phyloP scores from a whole-genome alignment of 2,888 invertebrate genomes.

The Encarsia formosa region DNA sequence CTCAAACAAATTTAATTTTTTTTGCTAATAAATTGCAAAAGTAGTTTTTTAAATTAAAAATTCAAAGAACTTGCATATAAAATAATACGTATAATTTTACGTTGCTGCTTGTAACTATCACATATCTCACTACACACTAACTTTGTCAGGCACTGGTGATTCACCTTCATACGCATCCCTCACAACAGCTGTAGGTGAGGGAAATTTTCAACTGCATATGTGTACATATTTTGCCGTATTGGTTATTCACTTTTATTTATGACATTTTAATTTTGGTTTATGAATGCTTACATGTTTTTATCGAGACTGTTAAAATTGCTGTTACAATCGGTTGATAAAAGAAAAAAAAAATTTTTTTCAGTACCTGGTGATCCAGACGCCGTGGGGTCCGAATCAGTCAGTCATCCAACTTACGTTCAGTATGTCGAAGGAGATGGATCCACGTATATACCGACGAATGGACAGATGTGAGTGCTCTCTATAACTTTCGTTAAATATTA shows the following conservation, averaged over 20 bases:
- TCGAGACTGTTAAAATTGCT: background rate
- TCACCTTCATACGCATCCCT: slow-evolving; percentile 55
- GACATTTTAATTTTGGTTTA: background rate
- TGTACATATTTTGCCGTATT: slow-evolving; percentile 4
- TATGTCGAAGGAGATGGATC: slow-evolving; percentile 61
- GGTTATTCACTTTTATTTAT: background rate
- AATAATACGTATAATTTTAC: slow-evolving; percentile 39
- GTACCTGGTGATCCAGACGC: slow-evolving; percentile 53
- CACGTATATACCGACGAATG: slow-evolving; percentile 61
- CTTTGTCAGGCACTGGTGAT: slow-evolving; percentile 47
- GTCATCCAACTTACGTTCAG: slow-evolving; percentile 60
- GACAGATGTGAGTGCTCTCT: slow-evolving; percentile 58
- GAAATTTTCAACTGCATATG: slow-evolving; percentile 38
- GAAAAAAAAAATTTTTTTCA: slow-evolving; percentile 35
- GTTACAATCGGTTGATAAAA: background rate
- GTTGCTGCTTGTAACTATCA: slow-evolving; percentile 41
- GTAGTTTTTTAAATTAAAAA: background rate
- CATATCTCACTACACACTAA: slow-evolving; percentile 41
- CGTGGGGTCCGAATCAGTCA: slow-evolving; percentile 55
- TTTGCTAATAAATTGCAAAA: background rate
- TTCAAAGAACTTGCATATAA: slow-evolving; percentile 38
- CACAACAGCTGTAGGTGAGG: slow-evolving; percentile 53
- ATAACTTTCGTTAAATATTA: slow-evolving; percentile 4
- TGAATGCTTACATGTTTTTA: background rate
- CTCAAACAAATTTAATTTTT: background rate